Evolutionary conservation across 2,113 vertebrate genomes (phyloP), one percentile per base, ranked within the genome.

Genomic region (Campylomormyrus tamandua): DNA sequence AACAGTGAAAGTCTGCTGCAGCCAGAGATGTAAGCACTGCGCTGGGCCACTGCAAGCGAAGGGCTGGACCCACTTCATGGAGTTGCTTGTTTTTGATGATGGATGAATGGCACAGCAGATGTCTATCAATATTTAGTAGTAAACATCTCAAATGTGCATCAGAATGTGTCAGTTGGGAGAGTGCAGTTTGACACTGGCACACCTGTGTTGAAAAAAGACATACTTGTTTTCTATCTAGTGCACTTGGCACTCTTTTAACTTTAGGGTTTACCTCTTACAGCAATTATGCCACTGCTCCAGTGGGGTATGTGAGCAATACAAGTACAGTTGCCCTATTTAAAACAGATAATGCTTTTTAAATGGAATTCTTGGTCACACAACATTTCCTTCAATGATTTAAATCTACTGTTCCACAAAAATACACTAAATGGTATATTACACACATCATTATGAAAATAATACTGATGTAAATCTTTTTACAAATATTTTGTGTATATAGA

Each of bases 41-140:
- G 70, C 88, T 89, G 90, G 46, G 86, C 89, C 74, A 91, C 88
- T 48, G 89, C 35, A 86, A 89, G 86, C 90, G 48, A 90, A 93
- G 92, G 92, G 91, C 92, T 92, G 93, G 95, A 92, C 80, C 91
- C 87, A 56, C 93, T 94, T 94, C 93, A 93, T 91, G 92, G 93
- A 88, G 90, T 91, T 31, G 13, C 91, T 88, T 8, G 91, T 93
- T 93, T 94, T 93, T 95, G 95, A 95, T 90, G 92, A 91, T 66
- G 91, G 94, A 93, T 95, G 94, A 94, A 93, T 93, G 93, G 91
- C 92, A 89, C 90, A 93, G 94, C 96, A 96, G 95, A 96, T 96
- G 96, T 96, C 94, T 93, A 96, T 96, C 95, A 96, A 96, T 96
- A 96, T 96, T 96, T 96, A 96, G 93, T 93, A 95, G 95, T 93